Evolutionary conservation across 1,140 invertebrate species (phyloP).

Genomic region (Lordiphosa mommai): DNA sequence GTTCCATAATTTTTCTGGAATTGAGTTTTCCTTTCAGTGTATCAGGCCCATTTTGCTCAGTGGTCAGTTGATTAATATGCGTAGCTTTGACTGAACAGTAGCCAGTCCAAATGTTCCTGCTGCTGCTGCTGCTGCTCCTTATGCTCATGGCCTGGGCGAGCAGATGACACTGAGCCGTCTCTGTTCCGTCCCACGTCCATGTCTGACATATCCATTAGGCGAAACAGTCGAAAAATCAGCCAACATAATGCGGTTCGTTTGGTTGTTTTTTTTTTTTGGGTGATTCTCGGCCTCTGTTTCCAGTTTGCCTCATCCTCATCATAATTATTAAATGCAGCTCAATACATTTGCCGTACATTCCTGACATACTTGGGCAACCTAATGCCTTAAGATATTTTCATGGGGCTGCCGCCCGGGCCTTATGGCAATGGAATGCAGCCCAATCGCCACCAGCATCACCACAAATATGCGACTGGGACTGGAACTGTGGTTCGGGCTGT

Average conservation of each 20-base stretch:
- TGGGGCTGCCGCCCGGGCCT: slow-evolving; percentile 36
- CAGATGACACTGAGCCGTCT: slow-evolving; percentile 47
- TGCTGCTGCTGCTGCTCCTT: slow-evolving; percentile 11
- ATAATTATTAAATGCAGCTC: slow-evolving; percentile 79
- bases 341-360: slow-evolving; percentile 73
- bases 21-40: neutral
- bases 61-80: slow-evolving; percentile 42
- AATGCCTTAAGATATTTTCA: slow-evolving; percentile 68
- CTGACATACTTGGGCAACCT: slow-evolving; percentile 60
- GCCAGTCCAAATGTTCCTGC: slow-evolving; percentile 19
- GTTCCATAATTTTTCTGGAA: too few relatives aligned
- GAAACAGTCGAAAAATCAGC: slow-evolving; percentile 34
- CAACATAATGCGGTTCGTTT: slow-evolving; percentile 32
- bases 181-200: neutral
- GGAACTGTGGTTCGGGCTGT: slow-evolving; percentile 9
- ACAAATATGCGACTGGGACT: slow-evolving; percentile 44
- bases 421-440: slow-evolving; percentile 73
- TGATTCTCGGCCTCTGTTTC: neutral
- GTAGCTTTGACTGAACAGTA: slow-evolving; percentile 46
- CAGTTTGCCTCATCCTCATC: slow-evolving; percentile 25
- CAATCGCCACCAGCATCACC: slow-evolving; percentile 59
- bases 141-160: slow-evolving; percentile 27
- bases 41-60: neutral
- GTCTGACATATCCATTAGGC: slow-evolving; percentile 74
- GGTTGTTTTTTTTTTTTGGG: slow-evolving; percentile 3